Conservation (phyloP, 2,888 invertebrate species). For the Torymus aiolomorphi region DNA sequence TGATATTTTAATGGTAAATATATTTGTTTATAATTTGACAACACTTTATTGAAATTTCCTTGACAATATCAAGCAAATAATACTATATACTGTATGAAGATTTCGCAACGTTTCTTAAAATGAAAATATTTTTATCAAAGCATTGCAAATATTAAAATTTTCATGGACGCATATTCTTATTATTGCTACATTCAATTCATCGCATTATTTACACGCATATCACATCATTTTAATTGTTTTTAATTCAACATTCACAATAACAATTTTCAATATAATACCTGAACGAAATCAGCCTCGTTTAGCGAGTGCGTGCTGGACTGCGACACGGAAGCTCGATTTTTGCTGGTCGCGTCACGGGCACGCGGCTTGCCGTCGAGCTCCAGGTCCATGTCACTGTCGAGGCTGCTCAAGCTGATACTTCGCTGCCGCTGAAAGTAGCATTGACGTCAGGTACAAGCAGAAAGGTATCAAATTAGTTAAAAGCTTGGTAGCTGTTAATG, state of each 20-base stretch:
- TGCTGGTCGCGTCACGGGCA: constrained; percentile 76
- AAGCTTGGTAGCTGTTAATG: background rate
- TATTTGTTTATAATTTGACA: no score
- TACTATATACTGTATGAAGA: no score
- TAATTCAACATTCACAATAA: background rate
- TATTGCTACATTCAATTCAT: no score
- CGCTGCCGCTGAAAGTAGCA: constrained; percentile 65
- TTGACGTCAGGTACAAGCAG: constrained; percentile 13
- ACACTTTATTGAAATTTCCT: no score
- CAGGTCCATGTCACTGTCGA: constrained; percentile 90
- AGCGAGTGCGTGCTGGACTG: constrained; percentile 86
- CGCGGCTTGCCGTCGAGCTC: constrained; percentile 76
- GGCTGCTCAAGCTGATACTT: constrained; percentile 85
- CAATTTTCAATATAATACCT: constrained; percentile 77
- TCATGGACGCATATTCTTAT: no score
- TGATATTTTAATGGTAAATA: no score
- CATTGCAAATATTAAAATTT: no score
- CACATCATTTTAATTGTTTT: no score
- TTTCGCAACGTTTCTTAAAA: no score
- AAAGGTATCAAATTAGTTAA: constrained; percentile 16
- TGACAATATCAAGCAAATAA: no score
- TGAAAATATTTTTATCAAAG: no score
- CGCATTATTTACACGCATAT: no score
- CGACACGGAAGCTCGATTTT: constrained; percentile 70
- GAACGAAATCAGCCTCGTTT: constrained; percentile 89